Evolutionary conservation across 2,888 invertebrate genomes (phyloP).

Genomic region (Cecidostiba fungosa): DNA sequence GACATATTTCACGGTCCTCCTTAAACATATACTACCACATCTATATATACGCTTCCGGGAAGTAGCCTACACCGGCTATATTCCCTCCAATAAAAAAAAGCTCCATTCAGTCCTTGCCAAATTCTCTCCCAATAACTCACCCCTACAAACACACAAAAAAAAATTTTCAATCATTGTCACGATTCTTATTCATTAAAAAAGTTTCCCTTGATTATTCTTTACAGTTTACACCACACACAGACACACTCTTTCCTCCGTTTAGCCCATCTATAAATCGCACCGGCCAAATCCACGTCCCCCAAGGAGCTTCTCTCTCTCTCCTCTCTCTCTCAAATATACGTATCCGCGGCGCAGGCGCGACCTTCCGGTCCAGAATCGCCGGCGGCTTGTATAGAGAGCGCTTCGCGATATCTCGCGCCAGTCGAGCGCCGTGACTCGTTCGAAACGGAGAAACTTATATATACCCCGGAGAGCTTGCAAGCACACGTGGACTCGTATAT

Average conservation of each 20-base stretch:
- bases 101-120: no score
- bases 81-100: no score
- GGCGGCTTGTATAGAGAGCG: neutral
- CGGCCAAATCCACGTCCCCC: neutral
- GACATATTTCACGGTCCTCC: neutral
- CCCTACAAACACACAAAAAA: neutral
- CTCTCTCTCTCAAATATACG: neutral
- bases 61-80: neutral
- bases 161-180: neutral
- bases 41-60: neutral
- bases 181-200: neutral
- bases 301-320: neutral
- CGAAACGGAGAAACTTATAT: neutral
- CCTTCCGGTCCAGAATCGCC: slow-evolving; percentile 47
- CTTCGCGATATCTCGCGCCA: slow-evolving; percentile 2
- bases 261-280: neutral
- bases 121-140: neutral
- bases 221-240: no score
- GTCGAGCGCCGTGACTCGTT: slow-evolving; percentile 30
- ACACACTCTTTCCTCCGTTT: neutral
- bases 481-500: neutral
- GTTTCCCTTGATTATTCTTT: neutral
- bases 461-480: neutral
- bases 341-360: slow-evolving; percentile 52
- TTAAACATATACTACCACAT: neutral